Conservation (phyloP, 2,888 invertebrate species). For the Coecobrya sp. region DNA sequence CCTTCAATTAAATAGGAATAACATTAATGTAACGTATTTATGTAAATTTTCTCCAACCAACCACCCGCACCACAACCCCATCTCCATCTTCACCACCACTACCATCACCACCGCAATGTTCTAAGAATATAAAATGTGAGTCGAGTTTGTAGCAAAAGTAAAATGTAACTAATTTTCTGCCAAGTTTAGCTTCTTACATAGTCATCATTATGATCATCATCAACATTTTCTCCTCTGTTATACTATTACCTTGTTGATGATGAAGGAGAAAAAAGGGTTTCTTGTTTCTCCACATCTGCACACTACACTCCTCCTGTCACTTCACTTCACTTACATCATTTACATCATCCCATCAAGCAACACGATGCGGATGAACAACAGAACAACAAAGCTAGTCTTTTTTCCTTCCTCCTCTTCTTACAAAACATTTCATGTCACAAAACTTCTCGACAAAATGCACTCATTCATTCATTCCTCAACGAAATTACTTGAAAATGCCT, state of each 20-base stretch:
- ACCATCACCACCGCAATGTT: too few species aligned
- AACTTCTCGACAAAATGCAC: slow-evolving; percentile 24
- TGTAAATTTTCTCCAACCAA: slow-evolving; percentile 62
- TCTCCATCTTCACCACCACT: background rate
- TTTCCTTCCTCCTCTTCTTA: background rate
- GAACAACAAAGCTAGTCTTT: background rate
- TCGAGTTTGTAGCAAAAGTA: background rate
- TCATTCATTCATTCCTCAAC: slow-evolving; percentile 6
- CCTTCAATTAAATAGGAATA: slow-evolving; percentile 54
- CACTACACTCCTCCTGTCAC: slow-evolving; percentile 41
- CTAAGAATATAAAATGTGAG: background rate
- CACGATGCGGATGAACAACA: background rate
- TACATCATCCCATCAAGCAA: slow-evolving; percentile 25
- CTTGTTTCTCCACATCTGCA: background rate
- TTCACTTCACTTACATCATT: slow-evolving; percentile 48
- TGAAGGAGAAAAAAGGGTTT: slow-evolving; percentile 11
- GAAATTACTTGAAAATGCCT: slow-evolving; percentile 31
- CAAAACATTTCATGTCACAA: slow-evolving; percentile 25
- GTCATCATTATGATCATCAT: slow-evolving; percentile 33
- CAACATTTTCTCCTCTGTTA: background rate
- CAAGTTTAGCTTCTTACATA: slow-evolving; percentile 50
- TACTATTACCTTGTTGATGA: background rate
- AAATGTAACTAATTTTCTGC: slow-evolving; percentile 76
- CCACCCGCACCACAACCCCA: slow-evolving; percentile 34
- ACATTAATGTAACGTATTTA: slow-evolving; percentile 67